These are phyloP conservation scores for Leptoteleia sp. DNA, from an alignment of 1,140 invertebrate species.

Conservation along the genomic window DNA sequence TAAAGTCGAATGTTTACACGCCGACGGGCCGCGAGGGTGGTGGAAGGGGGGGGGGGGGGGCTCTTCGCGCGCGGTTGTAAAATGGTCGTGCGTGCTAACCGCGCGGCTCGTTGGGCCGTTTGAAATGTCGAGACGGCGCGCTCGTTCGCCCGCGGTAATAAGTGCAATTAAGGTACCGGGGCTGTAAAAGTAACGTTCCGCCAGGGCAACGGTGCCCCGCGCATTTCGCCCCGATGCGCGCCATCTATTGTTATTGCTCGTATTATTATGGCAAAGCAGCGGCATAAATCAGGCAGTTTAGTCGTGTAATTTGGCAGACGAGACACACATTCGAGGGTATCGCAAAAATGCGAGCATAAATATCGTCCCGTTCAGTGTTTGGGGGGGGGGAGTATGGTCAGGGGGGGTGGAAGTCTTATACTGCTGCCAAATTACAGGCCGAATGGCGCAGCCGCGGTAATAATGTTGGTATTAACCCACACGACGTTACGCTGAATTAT, in stretches of 20 bases:
- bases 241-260: conserved; percentile 66
- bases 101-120: conserved; percentile 59
- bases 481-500: conserved; percentile 69
- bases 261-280: conserved; percentile 70
- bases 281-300: conserved; percentile 78
- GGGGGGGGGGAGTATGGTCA: too few relatives aligned
- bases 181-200: conserved; percentile 65
- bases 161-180: conserved; percentile 72
- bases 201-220: conserved; percentile 22
- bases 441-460: conserved; percentile 64
- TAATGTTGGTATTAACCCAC: conserved; percentile 77
- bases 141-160: conserved; percentile 69
- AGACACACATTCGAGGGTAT: conserved; percentile 41
- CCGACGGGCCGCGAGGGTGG: conserved; percentile 29
- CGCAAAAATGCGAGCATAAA: conserved; percentile 74
- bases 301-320: conserved; percentile 74
- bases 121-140: conserved; percentile 64
- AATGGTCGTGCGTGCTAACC: conserved; percentile 58
- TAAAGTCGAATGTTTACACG: conserved; percentile 66
- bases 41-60: too few relatives aligned
- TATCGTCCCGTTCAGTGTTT: too few relatives aligned
- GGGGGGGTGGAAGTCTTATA: conserved; percentile 61
- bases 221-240: conserved; percentile 33
- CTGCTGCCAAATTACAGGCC: conserved; percentile 78
- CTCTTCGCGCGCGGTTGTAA: conserved; percentile 53